Conservation (phyloP, 2,888 invertebrate species). For the Empis stercorea region DNA sequence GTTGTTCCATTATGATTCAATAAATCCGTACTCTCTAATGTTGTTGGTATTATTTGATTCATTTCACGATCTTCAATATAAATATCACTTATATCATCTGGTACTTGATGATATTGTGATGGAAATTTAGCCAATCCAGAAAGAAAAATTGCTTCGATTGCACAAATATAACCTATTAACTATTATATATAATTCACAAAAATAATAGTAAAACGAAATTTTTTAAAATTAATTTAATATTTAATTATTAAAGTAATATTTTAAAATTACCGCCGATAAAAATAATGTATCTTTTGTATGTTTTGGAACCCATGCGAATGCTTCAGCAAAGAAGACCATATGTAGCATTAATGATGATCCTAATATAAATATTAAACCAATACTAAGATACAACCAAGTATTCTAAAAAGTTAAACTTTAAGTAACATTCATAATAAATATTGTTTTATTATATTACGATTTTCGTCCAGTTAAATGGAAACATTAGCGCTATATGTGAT, state of each 20-base stretch:
- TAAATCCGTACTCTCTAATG: conserved; percentile 32
- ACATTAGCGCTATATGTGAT: conserved; percentile 63
- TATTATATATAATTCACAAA: conserved; percentile 18
- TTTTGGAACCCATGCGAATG: conserved; percentile 55
- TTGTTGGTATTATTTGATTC: conserved; percentile 39
- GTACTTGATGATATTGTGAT: conserved; percentile 46
- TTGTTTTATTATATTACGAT: conserved; percentile 43
- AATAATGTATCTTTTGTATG: conserved; percentile 58
- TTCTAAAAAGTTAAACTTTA: too few relatives aligned
- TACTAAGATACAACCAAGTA: conserved; percentile 57
- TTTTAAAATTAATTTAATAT: background rate
- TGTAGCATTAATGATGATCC: conserved; percentile 57
- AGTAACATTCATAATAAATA: conserved; percentile 15
- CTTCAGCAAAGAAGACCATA: conserved; percentile 50
- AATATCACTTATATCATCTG: conserved; percentile 47
- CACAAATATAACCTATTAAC: conserved; percentile 50
- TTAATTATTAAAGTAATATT: too few relatives aligned
- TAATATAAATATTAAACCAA: conserved; percentile 57
- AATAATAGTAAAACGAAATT: too few relatives aligned
- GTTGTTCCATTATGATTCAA: conserved; percentile 23
- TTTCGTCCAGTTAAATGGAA: conserved; percentile 68
- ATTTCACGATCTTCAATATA: conserved; percentile 41
- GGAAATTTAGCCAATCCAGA: conserved; percentile 45
- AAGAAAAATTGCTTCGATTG: conserved; percentile 44
- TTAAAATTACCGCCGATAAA: conserved; percentile 47